Evolutionary conservation across 92 coral and sea anemone genomes (phyloP).

Genomic region (Epizoanthus rinbou): DNA sequence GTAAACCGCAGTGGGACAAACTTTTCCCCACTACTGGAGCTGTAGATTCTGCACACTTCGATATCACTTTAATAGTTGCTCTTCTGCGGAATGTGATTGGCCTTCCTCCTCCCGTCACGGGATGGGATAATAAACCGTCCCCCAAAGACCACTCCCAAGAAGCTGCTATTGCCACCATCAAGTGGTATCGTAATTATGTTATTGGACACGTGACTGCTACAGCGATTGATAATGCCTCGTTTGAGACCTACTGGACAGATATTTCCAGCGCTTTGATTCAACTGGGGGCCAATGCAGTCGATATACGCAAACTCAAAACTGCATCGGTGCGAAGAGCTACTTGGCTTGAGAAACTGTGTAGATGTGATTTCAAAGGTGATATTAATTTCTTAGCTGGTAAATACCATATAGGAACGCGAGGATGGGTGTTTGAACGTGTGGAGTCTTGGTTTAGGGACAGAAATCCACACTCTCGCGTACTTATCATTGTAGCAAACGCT

Average conservation of each 20-base stretch:
- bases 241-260: conserved; percentile 40
- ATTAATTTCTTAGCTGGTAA: conserved; percentile 37
- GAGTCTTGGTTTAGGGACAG: conserved; percentile 56
- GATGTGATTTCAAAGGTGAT: conserved; percentile 60
- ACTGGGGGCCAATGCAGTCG: conserved; percentile 33
- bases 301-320: conserved; percentile 16
- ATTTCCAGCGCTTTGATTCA: conserved; percentile 35
- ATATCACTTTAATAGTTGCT: conserved; percentile 46
- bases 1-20: conserved; percentile 39
- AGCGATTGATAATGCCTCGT: conserved; percentile 1
- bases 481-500: conserved; percentile 64
- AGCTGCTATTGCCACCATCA: conserved; percentile 55
- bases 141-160: conserved; percentile 44
- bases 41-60: conserved; percentile 44
- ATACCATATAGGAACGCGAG: conserved; percentile 58
- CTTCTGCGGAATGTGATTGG: conserved; percentile 56
- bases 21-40: conserved; percentile 42
- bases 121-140: conserved; percentile 55
- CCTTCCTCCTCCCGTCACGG: conserved; percentile 51
- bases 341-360: conserved; percentile 48
- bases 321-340: conserved; percentile 29
- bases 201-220: conserved; percentile 36
- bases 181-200: conserved; percentile 48
- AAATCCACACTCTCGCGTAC: conserved; percentile 49
- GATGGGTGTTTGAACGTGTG: conserved; percentile 61